A percentile compares a stretch with the other conserved stretches of the same genome.
Evolutionary conservation across 2,888 invertebrate species (phyloP).

Genomic region (Dynastes grantii): DNA sequence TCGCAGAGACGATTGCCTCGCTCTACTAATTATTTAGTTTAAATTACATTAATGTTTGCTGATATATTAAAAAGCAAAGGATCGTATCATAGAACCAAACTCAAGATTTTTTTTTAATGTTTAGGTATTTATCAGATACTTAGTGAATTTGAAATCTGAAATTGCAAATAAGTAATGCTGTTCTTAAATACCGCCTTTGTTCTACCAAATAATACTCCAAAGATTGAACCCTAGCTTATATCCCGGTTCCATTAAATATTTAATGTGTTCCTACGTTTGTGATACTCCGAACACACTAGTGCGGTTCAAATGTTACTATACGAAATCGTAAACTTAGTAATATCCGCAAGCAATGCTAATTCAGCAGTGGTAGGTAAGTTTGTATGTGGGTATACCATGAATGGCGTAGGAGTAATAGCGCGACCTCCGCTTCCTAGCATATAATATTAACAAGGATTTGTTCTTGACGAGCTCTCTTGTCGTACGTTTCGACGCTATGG

Average conservation of each 20-base stretch:
- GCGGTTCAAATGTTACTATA: background rate
- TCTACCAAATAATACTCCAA: background rate
- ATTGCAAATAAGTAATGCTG: no score
- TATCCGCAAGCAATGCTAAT: conserved; percentile 6
- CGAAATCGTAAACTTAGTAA: conserved; percentile 12
- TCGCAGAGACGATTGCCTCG: no score
- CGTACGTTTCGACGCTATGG: background rate
- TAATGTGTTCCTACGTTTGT: background rate
- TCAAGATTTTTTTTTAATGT: no score
- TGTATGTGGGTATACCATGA: conserved; percentile 8
- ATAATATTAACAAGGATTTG: conserved; percentile 24
- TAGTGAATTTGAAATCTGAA: no score
- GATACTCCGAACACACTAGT: background rate
- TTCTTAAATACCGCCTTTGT: background rate
- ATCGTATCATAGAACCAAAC: no score
- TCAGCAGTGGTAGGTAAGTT: background rate
- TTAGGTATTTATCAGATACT: no score
- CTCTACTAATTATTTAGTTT: no score
- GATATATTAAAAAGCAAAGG: no score
- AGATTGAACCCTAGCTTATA: background rate
- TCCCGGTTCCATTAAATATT: background rate
- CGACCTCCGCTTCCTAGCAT: background rate
- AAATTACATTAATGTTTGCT: no score
- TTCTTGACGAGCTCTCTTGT: conserved; percentile 3
- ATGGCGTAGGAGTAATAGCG: background rate